These are phyloP conservation scores for Lordiphosa stackelbergi DNA, from an alignment of 1,140 invertebrate genomes.

Conservation along the genomic window DNA sequence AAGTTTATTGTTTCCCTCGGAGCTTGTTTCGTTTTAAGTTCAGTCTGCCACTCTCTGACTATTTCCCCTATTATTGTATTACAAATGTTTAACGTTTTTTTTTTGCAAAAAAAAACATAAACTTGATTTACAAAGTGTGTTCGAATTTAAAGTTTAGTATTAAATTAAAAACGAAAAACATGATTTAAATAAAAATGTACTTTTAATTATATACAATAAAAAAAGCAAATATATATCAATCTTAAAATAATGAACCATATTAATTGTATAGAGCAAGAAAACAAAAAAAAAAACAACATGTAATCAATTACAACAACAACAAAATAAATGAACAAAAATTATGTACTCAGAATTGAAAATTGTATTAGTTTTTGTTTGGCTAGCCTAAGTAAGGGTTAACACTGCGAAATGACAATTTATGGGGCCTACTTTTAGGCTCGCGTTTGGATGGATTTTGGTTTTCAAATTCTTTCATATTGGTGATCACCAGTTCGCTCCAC, in stretches of 20 bases:
- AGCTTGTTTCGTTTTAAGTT: conserved; percentile 61
- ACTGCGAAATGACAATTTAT: not conserved
- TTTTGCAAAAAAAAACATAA: conserved; percentile 37
- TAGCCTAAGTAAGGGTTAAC: not conserved
- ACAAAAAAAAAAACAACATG: conserved; percentile 42
- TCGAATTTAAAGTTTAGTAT: conserved; percentile 74
- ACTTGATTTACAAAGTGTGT: conserved; percentile 67
- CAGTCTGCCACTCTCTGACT: conserved; percentile 51
- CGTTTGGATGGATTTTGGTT: too few relatives aligned
- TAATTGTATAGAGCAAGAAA: conserved; percentile 56
- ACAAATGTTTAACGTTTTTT: conserved; percentile 21
- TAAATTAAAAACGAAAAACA: conserved; percentile 40
- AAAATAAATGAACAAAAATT: conserved; percentile 59
- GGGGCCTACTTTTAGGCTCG: conserved; percentile 9
- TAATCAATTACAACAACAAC: conserved; percentile 63
- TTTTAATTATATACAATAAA: conserved; percentile 50
- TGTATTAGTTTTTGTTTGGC: not conserved
- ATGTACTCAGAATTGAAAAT: conserved; percentile 45
- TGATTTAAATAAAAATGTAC: conserved; percentile 32
- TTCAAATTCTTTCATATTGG: too few relatives aligned
- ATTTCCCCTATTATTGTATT: conserved; percentile 32
- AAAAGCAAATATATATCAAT: conserved; percentile 63
- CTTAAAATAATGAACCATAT: conserved; percentile 69
- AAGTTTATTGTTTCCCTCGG: conserved; percentile 36
- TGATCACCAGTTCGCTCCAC: too few relatives aligned